Evolutionary conservation across 2,888 invertebrate genomes (phyloP).

Genomic region (Diloba caeruleocephala): DNA sequence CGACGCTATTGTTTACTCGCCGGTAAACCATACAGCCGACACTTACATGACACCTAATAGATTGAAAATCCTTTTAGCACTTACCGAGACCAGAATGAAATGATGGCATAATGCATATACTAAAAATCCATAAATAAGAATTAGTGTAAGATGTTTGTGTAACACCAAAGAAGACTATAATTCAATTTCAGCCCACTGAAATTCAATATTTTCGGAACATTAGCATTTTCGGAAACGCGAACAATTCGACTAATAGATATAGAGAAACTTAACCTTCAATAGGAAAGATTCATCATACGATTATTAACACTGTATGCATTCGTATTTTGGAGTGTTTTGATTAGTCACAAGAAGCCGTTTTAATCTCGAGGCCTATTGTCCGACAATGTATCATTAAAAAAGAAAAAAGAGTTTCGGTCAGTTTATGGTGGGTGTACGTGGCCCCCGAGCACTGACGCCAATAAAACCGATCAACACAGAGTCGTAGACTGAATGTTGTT

Average conservation of each 20-base stretch:
- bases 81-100: conserved; percentile 21
- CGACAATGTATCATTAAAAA: conserved; percentile 74
- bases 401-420: conserved; percentile 65
- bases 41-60: conserved; percentile 51
- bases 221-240: conserved; percentile 17
- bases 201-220: not conserved
- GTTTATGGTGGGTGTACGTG: conserved; percentile 75
- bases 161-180: not conserved
- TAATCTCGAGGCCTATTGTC: conserved; percentile 73
- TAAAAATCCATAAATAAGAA: conserved; percentile 19
- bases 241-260: conserved; percentile 14
- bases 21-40: conserved; percentile 37
- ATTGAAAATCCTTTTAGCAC: conserved; percentile 59
- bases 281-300: conserved; percentile 18
- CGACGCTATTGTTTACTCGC: conserved; percentile 68
- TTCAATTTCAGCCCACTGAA: not conserved
- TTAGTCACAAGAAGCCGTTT: conserved; percentile 65
- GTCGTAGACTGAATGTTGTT: conserved; percentile 51
- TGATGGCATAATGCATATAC: conserved; percentile 21
- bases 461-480: conserved; percentile 77
- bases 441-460: conserved; percentile 70
- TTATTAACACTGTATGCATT: conserved; percentile 55
- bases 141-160: not conserved
- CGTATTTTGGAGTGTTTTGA: conserved; percentile 68
- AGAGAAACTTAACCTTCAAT: conserved; percentile 1